These are phyloP conservation scores for Eudemis profundana DNA, from an alignment of 2,888 invertebrate genomes.

Conservation along the genomic window DNA sequence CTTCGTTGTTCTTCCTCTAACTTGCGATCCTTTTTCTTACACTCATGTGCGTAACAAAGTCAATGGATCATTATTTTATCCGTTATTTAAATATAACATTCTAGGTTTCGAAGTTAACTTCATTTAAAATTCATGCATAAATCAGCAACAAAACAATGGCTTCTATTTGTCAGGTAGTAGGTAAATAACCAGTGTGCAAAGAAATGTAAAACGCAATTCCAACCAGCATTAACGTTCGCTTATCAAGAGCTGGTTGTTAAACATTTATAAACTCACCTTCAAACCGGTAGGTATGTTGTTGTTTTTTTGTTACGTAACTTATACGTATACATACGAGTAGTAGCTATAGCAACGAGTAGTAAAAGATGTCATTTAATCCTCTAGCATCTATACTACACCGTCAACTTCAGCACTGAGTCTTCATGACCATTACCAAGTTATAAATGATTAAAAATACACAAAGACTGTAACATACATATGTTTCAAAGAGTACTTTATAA, in stretches of 20 bases:
- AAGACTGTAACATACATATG: background rate
- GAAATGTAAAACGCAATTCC: constrained; percentile 23
- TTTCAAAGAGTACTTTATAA: background rate
- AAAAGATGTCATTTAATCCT: too few species aligned
- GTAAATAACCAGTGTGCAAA: constrained; percentile 21
- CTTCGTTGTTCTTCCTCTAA: background rate
- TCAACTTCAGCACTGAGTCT: too few species aligned
- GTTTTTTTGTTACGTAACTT: constrained; percentile 1
- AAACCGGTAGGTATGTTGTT: constrained; percentile 1
- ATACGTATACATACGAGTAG: background rate
- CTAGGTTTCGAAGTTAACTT: constrained; percentile 21
- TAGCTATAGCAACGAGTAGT: background rate
- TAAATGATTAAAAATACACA: background rate
- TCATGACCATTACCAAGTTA: background rate
- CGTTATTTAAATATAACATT: background rate
- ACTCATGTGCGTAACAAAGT: background rate
- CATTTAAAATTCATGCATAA: constrained; percentile 34
- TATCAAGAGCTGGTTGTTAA: constrained; percentile 35
- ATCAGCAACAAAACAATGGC: constrained; percentile 36
- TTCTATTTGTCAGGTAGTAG: constrained; percentile 3
- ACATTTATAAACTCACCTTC: constrained; percentile 15
- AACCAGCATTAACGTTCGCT: constrained; percentile 29
- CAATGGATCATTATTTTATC: background rate
- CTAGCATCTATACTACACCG: too few species aligned
- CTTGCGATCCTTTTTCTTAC: background rate